Evolutionary conservation across 1,140 invertebrate species (phyloP).

Genomic region (Pectinophora gossypiella): DNA sequence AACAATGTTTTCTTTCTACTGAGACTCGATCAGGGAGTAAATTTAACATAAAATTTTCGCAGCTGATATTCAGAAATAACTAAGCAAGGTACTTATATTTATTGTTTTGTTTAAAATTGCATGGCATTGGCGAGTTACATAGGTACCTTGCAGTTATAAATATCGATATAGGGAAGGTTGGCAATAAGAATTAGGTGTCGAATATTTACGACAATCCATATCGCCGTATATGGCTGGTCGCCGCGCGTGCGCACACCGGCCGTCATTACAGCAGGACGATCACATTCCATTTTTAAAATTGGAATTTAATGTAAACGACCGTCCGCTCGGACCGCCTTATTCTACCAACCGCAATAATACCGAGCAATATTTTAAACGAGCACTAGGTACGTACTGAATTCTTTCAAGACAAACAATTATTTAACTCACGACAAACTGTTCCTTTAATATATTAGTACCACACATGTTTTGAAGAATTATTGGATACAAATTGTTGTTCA

Average conservation of each 20-base stretch:
- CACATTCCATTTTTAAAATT: slow-evolving; percentile 38
- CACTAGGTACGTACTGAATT: background rate
- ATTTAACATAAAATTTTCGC: too few species aligned
- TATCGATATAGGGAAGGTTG: background rate
- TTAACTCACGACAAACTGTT: background rate
- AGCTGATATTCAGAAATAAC: too few species aligned
- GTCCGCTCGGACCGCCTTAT: background rate
- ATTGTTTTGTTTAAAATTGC: too few species aligned
- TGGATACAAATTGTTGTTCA: too few species aligned
- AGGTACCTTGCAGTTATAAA: too few species aligned
- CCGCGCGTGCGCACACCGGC: slow-evolving; percentile 24
- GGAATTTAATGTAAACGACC: slow-evolving; percentile 33
- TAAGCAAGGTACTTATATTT: too few species aligned
- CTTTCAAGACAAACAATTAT: too few species aligned
- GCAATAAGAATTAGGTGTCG: slow-evolving; percentile 35
- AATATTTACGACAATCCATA: slow-evolving; percentile 29
- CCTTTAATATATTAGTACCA: background rate
- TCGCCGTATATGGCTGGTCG: slow-evolving; percentile 28
- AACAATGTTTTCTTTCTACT: too few species aligned
- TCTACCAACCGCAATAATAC: background rate
- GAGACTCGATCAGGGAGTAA: too few species aligned
- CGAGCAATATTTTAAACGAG: background rate
- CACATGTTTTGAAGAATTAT: background rate
- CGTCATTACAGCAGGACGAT: slow-evolving; percentile 27
- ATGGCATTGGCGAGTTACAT: too few species aligned